Conservation (phyloP, 2,888 invertebrate species). For the Vanessa cardui region DNA sequence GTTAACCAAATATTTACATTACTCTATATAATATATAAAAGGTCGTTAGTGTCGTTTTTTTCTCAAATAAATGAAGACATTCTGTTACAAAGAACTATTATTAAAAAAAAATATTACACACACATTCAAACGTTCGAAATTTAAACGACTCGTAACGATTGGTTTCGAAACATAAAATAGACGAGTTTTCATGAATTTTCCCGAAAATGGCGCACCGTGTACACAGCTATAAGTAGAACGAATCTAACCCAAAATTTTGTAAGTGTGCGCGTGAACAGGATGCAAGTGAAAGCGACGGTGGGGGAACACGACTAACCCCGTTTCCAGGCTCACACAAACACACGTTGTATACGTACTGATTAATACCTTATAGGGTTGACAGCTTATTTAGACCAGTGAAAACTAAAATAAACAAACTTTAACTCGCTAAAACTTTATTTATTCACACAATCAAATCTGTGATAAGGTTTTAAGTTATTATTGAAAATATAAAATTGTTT, state of each 20-base stretch:
- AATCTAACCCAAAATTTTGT: conserved; percentile 21
- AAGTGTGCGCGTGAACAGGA: conserved; percentile 63
- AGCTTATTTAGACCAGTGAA: not conserved
- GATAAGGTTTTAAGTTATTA: no score
- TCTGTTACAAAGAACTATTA: not conserved
- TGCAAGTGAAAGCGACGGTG: conserved; percentile 76
- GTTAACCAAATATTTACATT: no score
- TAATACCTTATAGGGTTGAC: conserved; percentile 36
- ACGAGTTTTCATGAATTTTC: conserved; percentile 5
- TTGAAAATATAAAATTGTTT: no score
- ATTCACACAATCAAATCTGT: no score
- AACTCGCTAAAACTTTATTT: no score
- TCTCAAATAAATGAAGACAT: not conserved
- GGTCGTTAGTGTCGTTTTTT: no score
- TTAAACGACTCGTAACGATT: no score
- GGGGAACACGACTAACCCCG: conserved; percentile 71
- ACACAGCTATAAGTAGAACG: conserved; percentile 40
- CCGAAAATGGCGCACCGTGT: conserved; percentile 12
- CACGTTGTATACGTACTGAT: conserved; percentile 34
- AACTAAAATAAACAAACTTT: not conserved
- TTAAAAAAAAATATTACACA: not conserved
- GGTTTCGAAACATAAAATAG: not conserved
- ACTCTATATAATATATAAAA: no score
- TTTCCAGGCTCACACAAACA: conserved; percentile 55
- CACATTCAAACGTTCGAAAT: not conserved